These are phyloP conservation scores for Eupelmus urozonus DNA, from an alignment of 2,888 invertebrate species.

Conservation along the genomic window DNA sequence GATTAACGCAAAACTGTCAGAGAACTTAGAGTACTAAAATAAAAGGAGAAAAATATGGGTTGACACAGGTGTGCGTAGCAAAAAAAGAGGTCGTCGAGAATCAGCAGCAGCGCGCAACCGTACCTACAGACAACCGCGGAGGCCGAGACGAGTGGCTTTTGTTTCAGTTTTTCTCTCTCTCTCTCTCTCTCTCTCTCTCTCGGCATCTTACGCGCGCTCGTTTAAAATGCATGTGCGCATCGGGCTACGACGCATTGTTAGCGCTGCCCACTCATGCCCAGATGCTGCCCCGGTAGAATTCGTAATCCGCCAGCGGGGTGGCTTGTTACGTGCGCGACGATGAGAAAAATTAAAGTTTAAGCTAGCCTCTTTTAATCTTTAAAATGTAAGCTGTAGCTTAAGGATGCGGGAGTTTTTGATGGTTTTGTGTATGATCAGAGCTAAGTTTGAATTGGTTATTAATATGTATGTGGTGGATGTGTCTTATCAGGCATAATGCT, in stretches of 20 bases:
- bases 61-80: too few species aligned
- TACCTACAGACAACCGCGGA: not conserved
- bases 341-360: constrained; percentile 4
- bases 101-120: not conserved
- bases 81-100: constrained; percentile 2
- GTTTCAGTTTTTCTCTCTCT: constrained; percentile 30
- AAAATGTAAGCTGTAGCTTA: constrained; percentile 35
- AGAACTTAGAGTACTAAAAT: not conserved
- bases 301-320: constrained; percentile 15
- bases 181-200: not conserved
- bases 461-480: too few species aligned
- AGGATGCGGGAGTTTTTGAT: constrained; percentile 13
- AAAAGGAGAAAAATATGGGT: not conserved
- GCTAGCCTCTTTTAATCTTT: not conserved
- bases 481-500: too few species aligned
- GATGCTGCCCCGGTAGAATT: constrained; percentile 12
- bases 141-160: constrained; percentile 53
- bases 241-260: constrained; percentile 58
- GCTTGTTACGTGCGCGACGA: not conserved
- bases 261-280: constrained; percentile 59
- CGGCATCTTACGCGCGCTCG: not conserved
- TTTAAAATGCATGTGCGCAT: constrained; percentile 62
- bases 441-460: too few species aligned
- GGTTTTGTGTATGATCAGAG: too few species aligned
- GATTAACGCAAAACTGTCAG: too few species aligned